These are phyloP conservation scores for Cylindroiulus punctatus DNA, from an alignment of 2,888 invertebrate genomes.

Conservation along the genomic window DNA sequence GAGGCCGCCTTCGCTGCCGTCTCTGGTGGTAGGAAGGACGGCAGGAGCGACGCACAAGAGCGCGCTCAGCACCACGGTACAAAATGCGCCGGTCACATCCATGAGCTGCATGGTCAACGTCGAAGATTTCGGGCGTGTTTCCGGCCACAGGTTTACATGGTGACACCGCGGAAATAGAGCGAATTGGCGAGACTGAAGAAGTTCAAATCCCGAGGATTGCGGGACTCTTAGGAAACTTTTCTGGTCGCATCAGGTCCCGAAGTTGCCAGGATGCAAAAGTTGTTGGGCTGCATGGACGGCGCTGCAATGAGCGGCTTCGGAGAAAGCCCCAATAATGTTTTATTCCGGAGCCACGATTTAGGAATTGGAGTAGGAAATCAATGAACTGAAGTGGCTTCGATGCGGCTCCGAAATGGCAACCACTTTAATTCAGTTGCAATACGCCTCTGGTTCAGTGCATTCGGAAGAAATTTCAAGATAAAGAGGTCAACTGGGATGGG, in stretches of 20 bases:
- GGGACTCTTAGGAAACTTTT: background rate
- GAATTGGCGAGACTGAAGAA: too few species aligned
- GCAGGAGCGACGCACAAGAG: background rate
- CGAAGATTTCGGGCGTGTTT: background rate
- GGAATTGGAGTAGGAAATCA: background rate
- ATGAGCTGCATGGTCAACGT: background rate
- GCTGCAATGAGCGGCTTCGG: background rate
- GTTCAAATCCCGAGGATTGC: background rate
- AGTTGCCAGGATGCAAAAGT: background rate
- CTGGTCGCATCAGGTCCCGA: background rate
- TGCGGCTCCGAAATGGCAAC: slow-evolving; percentile 28
- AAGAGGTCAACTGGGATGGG: slow-evolving; percentile 39
- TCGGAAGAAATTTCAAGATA: slow-evolving; percentile 37
- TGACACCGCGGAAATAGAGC: too few species aligned
- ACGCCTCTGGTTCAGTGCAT: slow-evolving; percentile 29
- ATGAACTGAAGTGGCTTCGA: slow-evolving; percentile 29
- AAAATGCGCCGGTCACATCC: background rate
- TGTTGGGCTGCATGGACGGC: background rate
- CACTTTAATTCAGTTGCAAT: slow-evolving; percentile 4
- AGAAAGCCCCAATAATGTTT: background rate
- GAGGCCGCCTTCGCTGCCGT: background rate
- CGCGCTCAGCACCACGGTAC: background rate
- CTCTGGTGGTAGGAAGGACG: background rate
- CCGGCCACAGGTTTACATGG: background rate
- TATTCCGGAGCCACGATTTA: background rate